Conservation (phyloP, 1,140 invertebrate genomes). For the Pseudoatta argentina region DNA sequence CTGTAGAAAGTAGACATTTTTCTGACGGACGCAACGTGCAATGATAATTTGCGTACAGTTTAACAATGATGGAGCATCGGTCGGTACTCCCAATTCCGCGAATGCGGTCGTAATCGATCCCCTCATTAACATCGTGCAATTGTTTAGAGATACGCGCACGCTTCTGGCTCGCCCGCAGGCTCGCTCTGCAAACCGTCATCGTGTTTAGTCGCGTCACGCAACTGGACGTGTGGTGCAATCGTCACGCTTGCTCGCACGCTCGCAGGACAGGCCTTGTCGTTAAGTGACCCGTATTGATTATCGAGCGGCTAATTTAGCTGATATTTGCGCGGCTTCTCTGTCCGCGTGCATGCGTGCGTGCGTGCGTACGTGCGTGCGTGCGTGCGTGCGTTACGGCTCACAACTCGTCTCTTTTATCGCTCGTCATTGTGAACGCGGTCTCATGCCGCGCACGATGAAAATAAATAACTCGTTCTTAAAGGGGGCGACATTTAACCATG, state of each 20-base stretch:
- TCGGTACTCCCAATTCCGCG: not conserved
- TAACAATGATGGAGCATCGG: not conserved
- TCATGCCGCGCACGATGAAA: not conserved
- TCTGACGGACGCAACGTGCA: not conserved
- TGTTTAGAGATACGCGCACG: conserved; percentile 39
- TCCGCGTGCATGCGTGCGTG: not conserved
- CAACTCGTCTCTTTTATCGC: conserved; percentile 17
- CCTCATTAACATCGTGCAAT: conserved; percentile 50
- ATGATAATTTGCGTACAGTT: conserved; percentile 3
- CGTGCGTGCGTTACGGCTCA: not conserved
- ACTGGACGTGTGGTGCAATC: conserved; percentile 50
- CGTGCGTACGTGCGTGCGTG: not conserved
- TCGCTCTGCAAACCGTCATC: conserved; percentile 44
- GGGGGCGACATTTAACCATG: not conserved
- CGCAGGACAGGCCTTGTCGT: conserved; percentile 55
- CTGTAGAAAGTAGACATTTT: not conserved
- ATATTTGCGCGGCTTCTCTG: conserved; percentile 44
- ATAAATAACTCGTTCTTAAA: conserved; percentile 17
- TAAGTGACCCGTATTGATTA: conserved; percentile 63
- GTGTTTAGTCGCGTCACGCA: conserved; percentile 56
- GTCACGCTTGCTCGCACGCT: conserved; percentile 51
- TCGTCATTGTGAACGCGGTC: not conserved
- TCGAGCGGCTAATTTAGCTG: conserved; percentile 57
- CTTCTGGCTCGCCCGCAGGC: conserved; percentile 11
- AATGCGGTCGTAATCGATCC: conserved; percentile 22